Conservation (phyloP, 2,888 invertebrate genomes). For the Aradus depressus region DNA sequence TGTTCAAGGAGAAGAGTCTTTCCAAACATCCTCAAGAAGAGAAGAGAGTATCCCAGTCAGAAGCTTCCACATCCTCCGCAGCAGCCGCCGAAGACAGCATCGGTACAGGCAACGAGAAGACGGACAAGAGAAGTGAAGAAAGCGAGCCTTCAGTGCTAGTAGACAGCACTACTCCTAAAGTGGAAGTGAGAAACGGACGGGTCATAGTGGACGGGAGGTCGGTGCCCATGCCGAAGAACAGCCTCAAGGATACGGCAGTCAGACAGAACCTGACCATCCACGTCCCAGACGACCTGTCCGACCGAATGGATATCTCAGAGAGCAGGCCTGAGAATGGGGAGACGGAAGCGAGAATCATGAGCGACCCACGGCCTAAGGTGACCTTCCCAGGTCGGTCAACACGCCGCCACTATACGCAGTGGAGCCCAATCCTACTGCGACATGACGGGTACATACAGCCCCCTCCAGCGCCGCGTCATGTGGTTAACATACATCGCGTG, state of each 20-base stretch:
- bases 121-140: neutral
- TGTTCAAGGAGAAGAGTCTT: slow-evolving; percentile 3
- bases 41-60: neutral
- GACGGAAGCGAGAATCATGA: slow-evolving; percentile 8
- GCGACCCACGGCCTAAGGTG: slow-evolving; percentile 14
- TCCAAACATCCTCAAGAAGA: too few relatives aligned
- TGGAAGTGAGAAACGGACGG: too few relatives aligned
- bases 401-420: slow-evolving; percentile 15
- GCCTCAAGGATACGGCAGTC: neutral
- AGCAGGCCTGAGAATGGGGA: slow-evolving; percentile 5
- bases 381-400: slow-evolving; percentile 19
- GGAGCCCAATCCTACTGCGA: neutral
- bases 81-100: neutral
- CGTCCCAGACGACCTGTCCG: neutral
- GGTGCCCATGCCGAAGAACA: neutral
- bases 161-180: neutral
- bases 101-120: neutral
- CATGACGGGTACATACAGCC: neutral
- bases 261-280: slow-evolving; percentile 1
- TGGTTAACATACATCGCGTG: slow-evolving; percentile 1
- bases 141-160: neutral
- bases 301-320: slow-evolving; percentile 7
- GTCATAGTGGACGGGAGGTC: neutral
- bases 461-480: too few relatives aligned
- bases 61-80: neutral